Evolutionary conservation across 2,113 vertebrate genomes (phyloP).

Genomic region (Alethe diademata): DNA sequence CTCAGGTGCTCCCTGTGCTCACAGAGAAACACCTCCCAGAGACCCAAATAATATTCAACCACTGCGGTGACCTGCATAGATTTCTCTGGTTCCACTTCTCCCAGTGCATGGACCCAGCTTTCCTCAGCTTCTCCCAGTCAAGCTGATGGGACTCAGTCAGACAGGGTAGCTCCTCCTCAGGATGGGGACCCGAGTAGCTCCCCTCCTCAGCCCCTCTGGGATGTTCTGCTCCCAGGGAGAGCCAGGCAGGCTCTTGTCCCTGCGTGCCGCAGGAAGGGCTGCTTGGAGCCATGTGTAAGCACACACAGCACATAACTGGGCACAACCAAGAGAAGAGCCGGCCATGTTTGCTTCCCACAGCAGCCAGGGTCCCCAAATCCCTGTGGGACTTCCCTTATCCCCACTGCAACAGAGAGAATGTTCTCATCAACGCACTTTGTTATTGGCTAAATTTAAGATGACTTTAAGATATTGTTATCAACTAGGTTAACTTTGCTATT

Average conservation of each 20-base stretch:
- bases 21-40: background rate
- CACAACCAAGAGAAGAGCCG: background rate
- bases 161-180: rapidly evolving
- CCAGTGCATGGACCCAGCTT: rapidly evolving
- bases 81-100: rapidly evolving
- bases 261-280: background rate
- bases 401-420: rapidly evolving
- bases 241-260: background rate
- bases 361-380: background rate
- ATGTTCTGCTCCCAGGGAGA: background rate
- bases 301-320: background rate
- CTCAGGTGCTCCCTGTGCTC: background rate
- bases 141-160: background rate
- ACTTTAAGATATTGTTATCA: background rate
- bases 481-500: background rate
- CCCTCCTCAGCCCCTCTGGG: rapidly evolving
- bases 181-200: rapidly evolving
- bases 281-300: background rate
- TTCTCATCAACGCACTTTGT: background rate
- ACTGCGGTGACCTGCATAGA: background rate
- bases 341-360: background rate
- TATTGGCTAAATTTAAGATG: background rate
- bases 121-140: rapidly evolving
- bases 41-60: background rate
- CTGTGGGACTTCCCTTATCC: rapidly evolving